phyloP scores from a whole-genome alignment of 1,140 invertebrate genomes.

The Aradophagus sp. region DNA sequence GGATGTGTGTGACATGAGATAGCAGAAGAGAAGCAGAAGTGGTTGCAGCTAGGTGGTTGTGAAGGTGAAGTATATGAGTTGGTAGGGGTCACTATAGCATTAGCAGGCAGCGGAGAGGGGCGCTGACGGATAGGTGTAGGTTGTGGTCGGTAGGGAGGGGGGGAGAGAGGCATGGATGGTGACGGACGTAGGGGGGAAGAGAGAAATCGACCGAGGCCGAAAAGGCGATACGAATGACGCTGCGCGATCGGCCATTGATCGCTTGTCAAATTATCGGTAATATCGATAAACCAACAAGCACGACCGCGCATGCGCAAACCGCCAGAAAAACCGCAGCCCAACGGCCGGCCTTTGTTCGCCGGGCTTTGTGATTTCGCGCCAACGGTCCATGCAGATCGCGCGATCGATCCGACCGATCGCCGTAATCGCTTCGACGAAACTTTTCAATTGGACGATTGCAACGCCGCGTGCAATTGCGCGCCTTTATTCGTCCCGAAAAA shows the following conservation, averaged over 20 bases:
- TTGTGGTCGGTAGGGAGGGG: too few relatives aligned
- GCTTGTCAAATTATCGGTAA: conserved; percentile 72
- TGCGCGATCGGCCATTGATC: conserved; percentile 53
- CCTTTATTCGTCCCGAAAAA: too few relatives aligned
- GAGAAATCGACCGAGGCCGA: conserved; percentile 47
- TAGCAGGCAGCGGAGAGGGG: too few relatives aligned
- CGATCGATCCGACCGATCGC: conserved; percentile 16
- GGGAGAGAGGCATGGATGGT: too few relatives aligned
- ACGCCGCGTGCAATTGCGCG: too few relatives aligned
- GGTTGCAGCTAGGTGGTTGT: too few relatives aligned
- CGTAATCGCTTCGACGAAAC: conserved; percentile 25
- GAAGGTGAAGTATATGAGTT: too few relatives aligned
- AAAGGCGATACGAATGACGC: conserved; percentile 60
- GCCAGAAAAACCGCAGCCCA: conserved; percentile 61
- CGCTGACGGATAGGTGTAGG: too few relatives aligned
- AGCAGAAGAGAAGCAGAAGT: too few relatives aligned
- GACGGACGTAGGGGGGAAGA: conserved; percentile 41
- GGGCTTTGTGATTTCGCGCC: conserved; percentile 10
- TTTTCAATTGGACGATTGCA: conserved; percentile 10
- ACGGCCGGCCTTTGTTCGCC: conserved; percentile 14
- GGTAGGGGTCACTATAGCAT: too few relatives aligned
- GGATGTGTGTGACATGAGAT: too few relatives aligned
- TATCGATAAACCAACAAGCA: conserved; percentile 70
- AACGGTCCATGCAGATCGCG: conserved; percentile 17
- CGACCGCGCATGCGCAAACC: conserved; percentile 45